Evolutionary conservation across 53 echinoderm and acorn worm genomes (phyloP).

Genomic region (Apostichopus leukothele): DNA sequence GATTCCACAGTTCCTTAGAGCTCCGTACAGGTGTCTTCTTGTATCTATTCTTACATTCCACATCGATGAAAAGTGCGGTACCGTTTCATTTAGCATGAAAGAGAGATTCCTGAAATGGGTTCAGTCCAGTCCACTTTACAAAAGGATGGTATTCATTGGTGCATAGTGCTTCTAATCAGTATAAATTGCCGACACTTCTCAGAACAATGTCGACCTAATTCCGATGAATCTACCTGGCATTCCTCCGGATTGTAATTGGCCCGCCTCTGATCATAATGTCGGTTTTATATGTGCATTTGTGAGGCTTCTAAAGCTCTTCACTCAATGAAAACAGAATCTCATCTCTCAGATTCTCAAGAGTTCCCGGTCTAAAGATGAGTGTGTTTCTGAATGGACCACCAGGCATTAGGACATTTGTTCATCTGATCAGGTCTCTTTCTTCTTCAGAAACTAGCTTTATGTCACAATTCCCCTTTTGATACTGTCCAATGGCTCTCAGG

Average conservation of each 20-base stretch:
- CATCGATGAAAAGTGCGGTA: no score
- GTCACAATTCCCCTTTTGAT: not conserved
- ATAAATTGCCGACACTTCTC: constrained; percentile 21
- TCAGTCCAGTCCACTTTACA: no score
- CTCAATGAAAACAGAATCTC: constrained; percentile 27
- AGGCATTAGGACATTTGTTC: constrained; percentile 40
- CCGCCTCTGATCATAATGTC: constrained; percentile 21
- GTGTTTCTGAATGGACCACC: constrained; percentile 40
- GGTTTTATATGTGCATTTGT: constrained; percentile 41
- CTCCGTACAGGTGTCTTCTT: no score
- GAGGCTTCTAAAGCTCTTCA: not conserved
- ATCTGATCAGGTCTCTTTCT: constrained; percentile 12
- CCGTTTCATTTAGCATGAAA: no score
- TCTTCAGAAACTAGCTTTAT: not conserved
- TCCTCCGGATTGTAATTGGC: not conserved
- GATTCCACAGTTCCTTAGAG: no score
- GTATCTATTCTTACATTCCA: no score
- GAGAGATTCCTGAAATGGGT: no score
- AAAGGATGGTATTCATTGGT: not conserved
- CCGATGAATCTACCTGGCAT: not conserved
- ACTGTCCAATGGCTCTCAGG: not conserved
- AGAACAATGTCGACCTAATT: not conserved
- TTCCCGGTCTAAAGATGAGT: not conserved
- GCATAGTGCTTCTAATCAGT: constrained; percentile 9
- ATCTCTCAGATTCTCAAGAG: constrained; percentile 7